Conservation (phyloP, 2,888 invertebrate species). For the Tanytarsus gracilentus region DNA sequence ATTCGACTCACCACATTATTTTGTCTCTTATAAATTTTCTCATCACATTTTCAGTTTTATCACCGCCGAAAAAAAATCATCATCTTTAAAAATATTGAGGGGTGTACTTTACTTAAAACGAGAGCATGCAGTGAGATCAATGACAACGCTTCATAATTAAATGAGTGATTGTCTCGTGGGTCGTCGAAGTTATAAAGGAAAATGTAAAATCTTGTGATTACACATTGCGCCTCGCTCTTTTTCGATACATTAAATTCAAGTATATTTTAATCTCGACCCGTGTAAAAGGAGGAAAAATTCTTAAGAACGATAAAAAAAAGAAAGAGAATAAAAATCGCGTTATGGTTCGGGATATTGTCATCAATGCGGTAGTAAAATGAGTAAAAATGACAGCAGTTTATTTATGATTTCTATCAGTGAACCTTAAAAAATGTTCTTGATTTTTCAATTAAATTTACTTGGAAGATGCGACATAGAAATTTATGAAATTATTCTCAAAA, state of each 20-base stretch:
- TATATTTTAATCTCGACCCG: constrained; percentile 8
- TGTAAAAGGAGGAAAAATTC: not conserved
- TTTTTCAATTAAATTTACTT: constrained; percentile 15
- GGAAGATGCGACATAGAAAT: not conserved
- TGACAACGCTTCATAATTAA: not conserved
- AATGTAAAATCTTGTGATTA: not conserved
- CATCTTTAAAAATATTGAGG: not conserved
- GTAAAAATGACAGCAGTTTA: constrained; percentile 14
- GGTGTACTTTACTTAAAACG: not conserved
- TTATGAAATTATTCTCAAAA: no score
- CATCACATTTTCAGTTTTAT: no score
- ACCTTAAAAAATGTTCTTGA: constrained; percentile 2
- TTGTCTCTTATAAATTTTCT: no score
- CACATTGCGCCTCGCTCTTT: not conserved
- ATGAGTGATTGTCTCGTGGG: not conserved
- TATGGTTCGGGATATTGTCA: not conserved
- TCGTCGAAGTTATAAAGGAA: not conserved
- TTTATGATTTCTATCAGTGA: constrained; percentile 15
- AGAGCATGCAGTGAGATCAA: not conserved
- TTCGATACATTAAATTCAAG: constrained; percentile 15
- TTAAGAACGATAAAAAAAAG: not conserved
- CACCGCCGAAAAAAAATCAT: no score
- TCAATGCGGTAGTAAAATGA: not conserved
- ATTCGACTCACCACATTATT: no score
- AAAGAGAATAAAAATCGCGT: not conserved